These are phyloP conservation scores for Chromis chromis DNA, from an alignment of 2,797 vertebrate genomes.

Conservation along the genomic window DNA sequence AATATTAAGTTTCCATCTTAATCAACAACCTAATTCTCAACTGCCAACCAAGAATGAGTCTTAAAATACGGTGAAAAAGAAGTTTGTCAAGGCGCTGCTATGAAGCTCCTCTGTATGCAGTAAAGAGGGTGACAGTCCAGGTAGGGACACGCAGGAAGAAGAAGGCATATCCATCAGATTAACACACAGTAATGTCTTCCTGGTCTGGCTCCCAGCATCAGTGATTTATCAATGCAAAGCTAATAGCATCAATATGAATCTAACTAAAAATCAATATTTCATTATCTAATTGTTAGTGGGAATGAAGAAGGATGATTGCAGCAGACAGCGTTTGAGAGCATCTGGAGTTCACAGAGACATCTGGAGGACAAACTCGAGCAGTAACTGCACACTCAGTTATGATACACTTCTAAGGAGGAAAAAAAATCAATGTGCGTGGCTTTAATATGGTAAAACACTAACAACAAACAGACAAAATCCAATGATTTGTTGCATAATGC, in stretches of 20 bases:
- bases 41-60: slow-evolving; percentile 14
- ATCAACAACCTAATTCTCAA: slow-evolving; percentile 11
- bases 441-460: slow-evolving; percentile 48
- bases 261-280: slow-evolving; percentile 99
- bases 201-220: slow-evolving; percentile 79
- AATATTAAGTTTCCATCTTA: background rate
- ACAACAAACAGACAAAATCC: slow-evolving; percentile 63
- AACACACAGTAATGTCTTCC: slow-evolving; percentile 88
- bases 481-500: slow-evolving; percentile 55
- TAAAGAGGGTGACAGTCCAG: slow-evolving; percentile 51
- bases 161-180: slow-evolving; percentile 98
- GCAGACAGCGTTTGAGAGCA: slow-evolving; percentile 94
- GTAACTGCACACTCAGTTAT: slow-evolving; percentile 41
- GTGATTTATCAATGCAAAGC: slow-evolving; percentile 99
- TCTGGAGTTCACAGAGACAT: slow-evolving; percentile 97
- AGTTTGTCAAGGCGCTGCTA: slow-evolving; percentile 49
- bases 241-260: slow-evolving; percentile 99
- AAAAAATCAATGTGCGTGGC: slow-evolving; percentile 43
- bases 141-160: slow-evolving; percentile 74
- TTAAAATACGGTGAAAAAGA: slow-evolving; percentile 11
- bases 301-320: slow-evolving; percentile 98
- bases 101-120: slow-evolving; percentile 57
- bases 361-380: slow-evolving; percentile 91
- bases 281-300: slow-evolving; percentile 99
- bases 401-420: slow-evolving; percentile 44